phyloP scores from a whole-genome alignment of 2,888 invertebrate genomes.

The Ctenicera cuprea region DNA sequence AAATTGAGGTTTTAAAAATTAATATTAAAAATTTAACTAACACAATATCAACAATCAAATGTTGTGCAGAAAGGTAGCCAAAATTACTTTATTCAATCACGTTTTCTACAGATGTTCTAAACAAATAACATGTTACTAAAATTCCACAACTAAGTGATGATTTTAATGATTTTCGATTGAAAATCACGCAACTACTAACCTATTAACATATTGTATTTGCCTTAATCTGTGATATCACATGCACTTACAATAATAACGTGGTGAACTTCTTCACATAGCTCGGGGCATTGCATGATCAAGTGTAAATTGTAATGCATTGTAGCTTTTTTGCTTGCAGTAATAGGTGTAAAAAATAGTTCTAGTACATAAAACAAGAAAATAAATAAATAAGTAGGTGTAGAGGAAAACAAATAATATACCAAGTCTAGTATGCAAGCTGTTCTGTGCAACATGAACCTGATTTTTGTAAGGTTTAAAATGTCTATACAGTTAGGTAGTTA shows the following conservation, averaged over 20 bases:
- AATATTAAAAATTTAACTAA: too few relatives aligned
- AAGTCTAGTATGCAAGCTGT: neutral
- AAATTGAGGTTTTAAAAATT: too few relatives aligned
- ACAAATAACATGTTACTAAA: too few relatives aligned
- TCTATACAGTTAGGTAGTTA: too few relatives aligned
- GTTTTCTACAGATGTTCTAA: too few relatives aligned
- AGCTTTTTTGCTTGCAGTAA: constrained; percentile 13
- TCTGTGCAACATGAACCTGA: neutral
- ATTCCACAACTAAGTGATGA: too few relatives aligned
- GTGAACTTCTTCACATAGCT: constrained; percentile 22
- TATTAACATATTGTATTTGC: constrained; percentile 23
- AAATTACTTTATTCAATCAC: too few relatives aligned
- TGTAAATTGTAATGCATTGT: constrained; percentile 28
- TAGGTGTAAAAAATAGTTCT: constrained; percentile 14
- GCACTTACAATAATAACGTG: constrained; percentile 17
- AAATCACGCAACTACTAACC: constrained; percentile 25
- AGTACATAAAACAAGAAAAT: constrained; percentile 5
- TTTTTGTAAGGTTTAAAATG: too few relatives aligned
- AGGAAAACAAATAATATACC: too few relatives aligned
- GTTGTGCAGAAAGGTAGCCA: too few relatives aligned
- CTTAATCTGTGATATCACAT: constrained; percentile 4
- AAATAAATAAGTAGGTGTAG: constrained; percentile 10
- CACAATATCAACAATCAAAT: too few relatives aligned
- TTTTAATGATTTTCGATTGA: neutral
- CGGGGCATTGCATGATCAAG: constrained; percentile 21